Base-by-base conservation (phyloP, 1,140 invertebrate species). In the Leptinotarsa undecemlineata region DNA sequence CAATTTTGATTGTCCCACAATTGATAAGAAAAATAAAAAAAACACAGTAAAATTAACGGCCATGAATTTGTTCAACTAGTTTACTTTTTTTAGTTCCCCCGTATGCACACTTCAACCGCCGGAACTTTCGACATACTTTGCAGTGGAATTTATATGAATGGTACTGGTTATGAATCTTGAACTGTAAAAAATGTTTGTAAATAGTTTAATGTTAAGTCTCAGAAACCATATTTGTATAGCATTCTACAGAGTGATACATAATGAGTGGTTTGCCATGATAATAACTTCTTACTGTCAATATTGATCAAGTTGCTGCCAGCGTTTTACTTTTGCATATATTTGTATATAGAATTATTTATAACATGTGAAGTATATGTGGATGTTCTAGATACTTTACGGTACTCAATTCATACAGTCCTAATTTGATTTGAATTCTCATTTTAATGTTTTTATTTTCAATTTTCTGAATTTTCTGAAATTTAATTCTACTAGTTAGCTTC, bases 211-310 rank as follows among this genome's bases (percentile, higher is more conserved):
- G 51, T 57, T 57, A n/a, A 57, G 51, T 17, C 17, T 57, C 51
- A 57, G 51, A 57, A 57, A 57, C n/a, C 51, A 17, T 57, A 17
- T 57, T 57, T 57, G 51, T 57, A 57, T 57, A 57, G 51, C 51
- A 57, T 57, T 57, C 51, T 57, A 57, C 51, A 57, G 51, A 17
- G 51, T n/a, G 51, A 57, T 57, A 57, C 14, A 57, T 57, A 57
- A 11, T 11, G 8, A 57, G 17, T 57, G 51, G 51, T 15, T 57
- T 57, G n/a, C 51, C 14, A 57, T 57, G 51, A 57, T 57, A 57
- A 57, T 57, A 57, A 57, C 51, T 57, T 57, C 17, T 15, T 57
- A 57, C 51, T 57, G 51, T 57, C 51, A 57, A 57, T 57, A 57
- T 57, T 57, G 51, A 57, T 57, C 51, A 17, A 17, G 51, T 57